These are phyloP conservation scores for Heliconius ethilla DNA, from an alignment of 2,888 invertebrate species.

Conservation along the genomic window DNA sequence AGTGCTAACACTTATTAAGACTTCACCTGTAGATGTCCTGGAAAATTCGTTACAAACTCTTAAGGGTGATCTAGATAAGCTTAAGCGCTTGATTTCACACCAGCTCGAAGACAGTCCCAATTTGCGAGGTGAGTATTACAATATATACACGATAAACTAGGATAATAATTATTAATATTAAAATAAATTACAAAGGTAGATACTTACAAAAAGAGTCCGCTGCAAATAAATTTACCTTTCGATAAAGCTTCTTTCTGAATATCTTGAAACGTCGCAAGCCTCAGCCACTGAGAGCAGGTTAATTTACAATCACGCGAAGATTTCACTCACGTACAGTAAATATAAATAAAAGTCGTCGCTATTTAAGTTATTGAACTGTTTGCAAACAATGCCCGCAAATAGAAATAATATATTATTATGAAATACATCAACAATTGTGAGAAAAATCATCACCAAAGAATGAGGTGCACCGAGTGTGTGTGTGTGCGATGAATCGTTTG, in stretches of 20 bases:
- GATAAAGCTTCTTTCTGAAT: background rate
- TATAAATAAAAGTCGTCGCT: slow-evolving; percentile 2
- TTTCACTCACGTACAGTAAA: background rate
- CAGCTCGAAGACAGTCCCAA: slow-evolving; percentile 48
- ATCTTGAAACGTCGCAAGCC: background rate
- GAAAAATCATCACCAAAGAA: slow-evolving; percentile 53
- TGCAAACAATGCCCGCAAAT: slow-evolving; percentile 51
- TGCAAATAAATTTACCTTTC: background rate
- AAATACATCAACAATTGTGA: slow-evolving; percentile 52
- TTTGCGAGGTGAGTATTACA: slow-evolving; percentile 54
- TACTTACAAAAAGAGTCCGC: background rate
- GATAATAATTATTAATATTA: too few relatives aligned
- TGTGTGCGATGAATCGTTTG: slow-evolving; percentile 46
- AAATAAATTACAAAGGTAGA: background rate
- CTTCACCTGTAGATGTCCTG: slow-evolving; percentile 50
- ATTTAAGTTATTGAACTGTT: slow-evolving; percentile 35
- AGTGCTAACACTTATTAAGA: slow-evolving; percentile 56
- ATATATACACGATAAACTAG: too few relatives aligned
- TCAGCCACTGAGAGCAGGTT: background rate
- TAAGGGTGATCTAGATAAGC: slow-evolving; percentile 56
- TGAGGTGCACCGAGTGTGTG: slow-evolving; percentile 46
- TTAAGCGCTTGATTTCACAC: slow-evolving; percentile 53
- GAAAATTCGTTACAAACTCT: slow-evolving; percentile 53
- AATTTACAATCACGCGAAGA: background rate
- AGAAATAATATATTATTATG: slow-evolving; percentile 47